phyloP scores from a whole-genome alignment of 2,888 invertebrate genomes.

The Microplitis deprimator region DNA sequence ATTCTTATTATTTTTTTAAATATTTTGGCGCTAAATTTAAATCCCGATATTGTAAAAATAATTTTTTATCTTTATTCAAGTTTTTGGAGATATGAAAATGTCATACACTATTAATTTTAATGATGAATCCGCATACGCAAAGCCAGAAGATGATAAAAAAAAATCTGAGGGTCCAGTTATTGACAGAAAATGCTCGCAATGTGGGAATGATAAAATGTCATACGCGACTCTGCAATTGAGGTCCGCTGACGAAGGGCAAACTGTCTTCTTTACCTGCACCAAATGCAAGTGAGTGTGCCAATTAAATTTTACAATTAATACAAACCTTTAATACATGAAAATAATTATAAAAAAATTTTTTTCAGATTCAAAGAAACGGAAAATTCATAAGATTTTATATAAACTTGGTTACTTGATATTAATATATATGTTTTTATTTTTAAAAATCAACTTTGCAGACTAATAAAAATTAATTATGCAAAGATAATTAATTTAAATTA shows the following conservation, averaged over 20 bases:
- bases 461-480: no score
- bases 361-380: constrained; percentile 82
- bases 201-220: constrained; percentile 92
- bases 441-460: no score
- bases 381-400: constrained; percentile 74
- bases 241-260: constrained; percentile 99
- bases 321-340: constrained; percentile 17
- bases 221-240: constrained; percentile 95
- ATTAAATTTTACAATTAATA: background rate
- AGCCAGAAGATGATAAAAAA: constrained; percentile 60
- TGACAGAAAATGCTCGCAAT: constrained; percentile 87
- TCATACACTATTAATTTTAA: constrained; percentile 84
- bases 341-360: no score
- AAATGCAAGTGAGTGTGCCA: constrained; percentile 84
- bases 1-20: no score
- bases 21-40: background rate
- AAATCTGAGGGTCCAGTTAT: constrained; percentile 84
- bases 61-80: constrained; percentile 70
- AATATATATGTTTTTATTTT: no score
- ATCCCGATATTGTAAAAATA: constrained; percentile 7
- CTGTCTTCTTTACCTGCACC: constrained; percentile 97
- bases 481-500: no score
- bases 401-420: background rate
- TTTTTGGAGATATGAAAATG: constrained; percentile 78
- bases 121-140: constrained; percentile 71